Base-by-base conservation (phyloP, 2,888 invertebrate species). In the Heliconius erato region DNA sequence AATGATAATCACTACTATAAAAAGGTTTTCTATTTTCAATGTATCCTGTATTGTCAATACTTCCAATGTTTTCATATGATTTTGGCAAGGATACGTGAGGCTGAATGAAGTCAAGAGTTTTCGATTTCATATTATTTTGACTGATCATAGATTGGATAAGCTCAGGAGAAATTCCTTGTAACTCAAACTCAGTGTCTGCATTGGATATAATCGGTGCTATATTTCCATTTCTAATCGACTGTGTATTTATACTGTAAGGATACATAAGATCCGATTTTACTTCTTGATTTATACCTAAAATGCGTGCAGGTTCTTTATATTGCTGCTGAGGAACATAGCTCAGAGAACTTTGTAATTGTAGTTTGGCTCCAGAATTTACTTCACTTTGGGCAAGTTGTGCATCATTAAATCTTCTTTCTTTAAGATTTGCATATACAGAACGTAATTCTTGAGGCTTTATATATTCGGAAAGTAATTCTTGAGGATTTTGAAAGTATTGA, bases 161-260 rank as follows among this genome's bases (percentile, higher is more conserved):
- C 32, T 84, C 82, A 6, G 79, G 79, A 65, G 82, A 69, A 19
- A 82, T 35, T 77, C 63, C 79, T 69, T 80, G 82, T 32, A 83
- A 67, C 23, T 84, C 79, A n/a, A 82, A 74, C 44, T 35, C 67
- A 28, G 44, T 77, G 9, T 54, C 78, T 67, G 79, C 78, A n/a
- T 65, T 26, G 16, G 74, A 54, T 3, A 28, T 65, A 67, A 54
- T 32, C n/a, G 65, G 11, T 49, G 2, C 44, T 19, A 44, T 12
- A 32, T 67, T 49, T n/a, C 4, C 28, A 28, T 12, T 26, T 19
- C 44, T 67, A 49, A 78, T 44, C 2, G 49, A 65, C 23, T 28
- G 67, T 11, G 28, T 67, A 68, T 78, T 78, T 49, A 78, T 67
- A 78, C 28, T 44, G 67, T 49, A 28, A 23, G 67, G 65, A 40